These are phyloP conservation scores for Carapus acus DNA, from an alignment of 2,797 vertebrate species.

Conservation along the genomic window DNA sequence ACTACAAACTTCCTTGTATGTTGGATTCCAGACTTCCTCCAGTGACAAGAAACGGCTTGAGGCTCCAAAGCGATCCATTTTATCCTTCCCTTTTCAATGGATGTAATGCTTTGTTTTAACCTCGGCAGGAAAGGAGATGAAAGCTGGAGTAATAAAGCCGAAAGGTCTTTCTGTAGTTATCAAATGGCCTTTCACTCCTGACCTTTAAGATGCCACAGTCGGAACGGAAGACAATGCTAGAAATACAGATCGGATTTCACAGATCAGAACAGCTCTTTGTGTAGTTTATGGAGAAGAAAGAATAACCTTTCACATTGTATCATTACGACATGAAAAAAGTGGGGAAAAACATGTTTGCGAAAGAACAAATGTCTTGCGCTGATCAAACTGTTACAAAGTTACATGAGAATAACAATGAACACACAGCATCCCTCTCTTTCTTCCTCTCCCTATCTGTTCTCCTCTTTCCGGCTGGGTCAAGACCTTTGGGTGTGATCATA, in stretches of 20 bases:
- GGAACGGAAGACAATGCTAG: constrained; percentile 71
- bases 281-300: constrained; percentile 64
- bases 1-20: constrained; percentile 50
- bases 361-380: constrained; percentile 46
- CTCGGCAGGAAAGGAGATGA: constrained; percentile 71
- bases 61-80: constrained; percentile 67
- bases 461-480: constrained; percentile 24
- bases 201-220: constrained; percentile 79
- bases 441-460: constrained; percentile 30
- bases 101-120: constrained; percentile 72
- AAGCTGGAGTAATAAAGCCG: constrained; percentile 71
- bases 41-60: constrained; percentile 49
- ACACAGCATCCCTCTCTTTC: constrained; percentile 43
- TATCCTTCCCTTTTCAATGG: constrained; percentile 65
- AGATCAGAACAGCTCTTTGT: constrained; percentile 72
- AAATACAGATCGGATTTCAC: constrained; percentile 70
- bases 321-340: constrained; percentile 44
- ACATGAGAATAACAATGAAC: constrained; percentile 21
- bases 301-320: constrained; percentile 54
- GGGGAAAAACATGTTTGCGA: constrained; percentile 44
- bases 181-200: constrained; percentile 78
- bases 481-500: constrained; percentile 8
- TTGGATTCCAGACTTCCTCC: constrained; percentile 58
- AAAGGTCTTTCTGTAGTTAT: constrained; percentile 76
- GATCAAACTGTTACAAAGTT: constrained; percentile 50